A percentile compares a stretch with the other conserved stretches of the same genome.
These are phyloP conservation scores for Philhelius pedissequus DNA, from an alignment of 2,888 invertebrate genomes.

Conservation along the genomic window DNA sequence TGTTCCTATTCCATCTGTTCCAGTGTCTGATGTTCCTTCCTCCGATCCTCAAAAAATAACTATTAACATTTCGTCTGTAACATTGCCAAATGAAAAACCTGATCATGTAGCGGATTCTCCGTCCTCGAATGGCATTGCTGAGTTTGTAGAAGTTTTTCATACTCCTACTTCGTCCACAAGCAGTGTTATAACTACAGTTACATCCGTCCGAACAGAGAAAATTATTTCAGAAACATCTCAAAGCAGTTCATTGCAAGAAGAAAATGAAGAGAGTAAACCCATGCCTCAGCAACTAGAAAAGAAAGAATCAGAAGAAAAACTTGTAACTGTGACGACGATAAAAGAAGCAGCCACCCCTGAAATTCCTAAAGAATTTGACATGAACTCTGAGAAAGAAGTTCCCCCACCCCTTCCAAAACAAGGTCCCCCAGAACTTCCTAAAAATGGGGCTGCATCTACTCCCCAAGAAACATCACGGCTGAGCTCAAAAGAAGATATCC, in stretches of 20 bases:
- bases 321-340: background rate
- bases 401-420: background rate
- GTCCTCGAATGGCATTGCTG: background rate
- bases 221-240: constrained; percentile 16
- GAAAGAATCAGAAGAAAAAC: background rate
- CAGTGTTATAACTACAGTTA: constrained; percentile 24
- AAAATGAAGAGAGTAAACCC: background rate
- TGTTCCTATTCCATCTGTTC: constrained; percentile 14
- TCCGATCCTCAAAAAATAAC: background rate
- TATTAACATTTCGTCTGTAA: constrained; percentile 29
- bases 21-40: constrained; percentile 5
- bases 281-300: background rate
- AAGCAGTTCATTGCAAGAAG: background rate
- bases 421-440: background rate
- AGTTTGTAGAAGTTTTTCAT: background rate
- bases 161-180: background rate
- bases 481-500: background rate
- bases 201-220: constrained; percentile 38
- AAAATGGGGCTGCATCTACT: background rate
- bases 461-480: background rate
- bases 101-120: background rate
- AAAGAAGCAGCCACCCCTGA: background rate
- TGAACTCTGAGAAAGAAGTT: background rate
- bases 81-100: constrained; percentile 19
- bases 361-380: background rate